A percentile compares a stretch with the other conserved stretches of the same genome.
phyloP scores from a whole-genome alignment of 2,113 vertebrate genomes.

The Noturus placidus region DNA sequence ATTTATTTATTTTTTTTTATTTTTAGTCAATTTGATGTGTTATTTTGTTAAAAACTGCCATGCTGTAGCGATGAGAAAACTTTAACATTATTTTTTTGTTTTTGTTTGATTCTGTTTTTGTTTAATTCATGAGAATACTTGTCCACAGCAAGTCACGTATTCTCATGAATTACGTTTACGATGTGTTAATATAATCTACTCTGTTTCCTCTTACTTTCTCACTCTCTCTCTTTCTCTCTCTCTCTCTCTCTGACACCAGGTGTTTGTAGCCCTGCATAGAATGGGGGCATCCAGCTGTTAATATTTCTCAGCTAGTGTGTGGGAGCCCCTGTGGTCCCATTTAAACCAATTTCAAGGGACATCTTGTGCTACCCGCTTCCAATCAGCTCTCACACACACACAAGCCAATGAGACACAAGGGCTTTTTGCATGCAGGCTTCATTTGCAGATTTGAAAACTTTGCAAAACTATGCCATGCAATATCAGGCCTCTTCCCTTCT shows the following conservation, averaged over 20 bases:
- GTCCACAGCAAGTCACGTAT: not conserved
- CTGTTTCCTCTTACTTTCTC: not conserved
- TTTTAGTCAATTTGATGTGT: not conserved
- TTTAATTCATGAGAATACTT: not conserved
- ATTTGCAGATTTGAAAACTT: constrained; percentile 54
- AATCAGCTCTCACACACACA: constrained; percentile 14
- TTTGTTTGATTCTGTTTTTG: not conserved
- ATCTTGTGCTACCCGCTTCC: constrained; percentile 19
- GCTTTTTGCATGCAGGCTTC: constrained; percentile 46
- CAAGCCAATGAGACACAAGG: constrained; percentile 40
- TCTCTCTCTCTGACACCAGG: constrained; percentile 49
- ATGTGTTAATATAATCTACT: not conserved
- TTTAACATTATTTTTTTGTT: not conserved
- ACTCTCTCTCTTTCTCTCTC: not conserved
- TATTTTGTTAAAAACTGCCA: not conserved
- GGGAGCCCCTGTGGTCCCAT: constrained; percentile 50
- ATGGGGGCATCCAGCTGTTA: constrained; percentile 53
- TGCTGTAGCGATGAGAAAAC: not conserved
- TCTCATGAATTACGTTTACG: not conserved
- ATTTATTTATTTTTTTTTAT: not conserved
- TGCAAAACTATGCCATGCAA: constrained; percentile 49
- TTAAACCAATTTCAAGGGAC: constrained; percentile 44
- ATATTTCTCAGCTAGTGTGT: constrained; percentile 47
- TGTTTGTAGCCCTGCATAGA: constrained; percentile 57
- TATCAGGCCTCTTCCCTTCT: constrained; percentile 43